Evolutionary conservation across 2,113 vertebrate species (phyloP).

Genomic region (Rhea pennata): DNA sequence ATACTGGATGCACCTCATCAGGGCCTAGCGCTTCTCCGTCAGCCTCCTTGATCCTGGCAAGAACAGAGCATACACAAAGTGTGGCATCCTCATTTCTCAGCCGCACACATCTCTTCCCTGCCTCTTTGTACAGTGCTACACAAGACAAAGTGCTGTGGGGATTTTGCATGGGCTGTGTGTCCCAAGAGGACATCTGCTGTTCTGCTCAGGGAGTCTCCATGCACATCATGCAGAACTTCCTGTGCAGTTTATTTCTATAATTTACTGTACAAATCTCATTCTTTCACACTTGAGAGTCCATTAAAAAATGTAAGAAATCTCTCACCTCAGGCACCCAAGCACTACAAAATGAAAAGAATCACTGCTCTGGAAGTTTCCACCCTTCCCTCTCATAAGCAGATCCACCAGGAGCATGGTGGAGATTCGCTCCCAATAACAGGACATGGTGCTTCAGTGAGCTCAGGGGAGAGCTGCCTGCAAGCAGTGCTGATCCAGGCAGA

Average conservation of each 20-base stretch:
- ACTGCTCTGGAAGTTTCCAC: neutral
- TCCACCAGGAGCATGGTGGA: neutral
- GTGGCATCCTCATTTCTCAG: neutral
- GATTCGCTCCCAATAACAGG: neutral
- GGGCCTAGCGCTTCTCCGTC: neutral
- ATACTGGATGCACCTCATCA: neutral
- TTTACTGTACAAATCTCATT: neutral
- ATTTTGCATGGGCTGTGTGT: neutral
- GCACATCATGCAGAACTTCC: neutral
- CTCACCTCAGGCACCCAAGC: neutral
- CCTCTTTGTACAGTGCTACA: neutral
- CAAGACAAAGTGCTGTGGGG: neutral
- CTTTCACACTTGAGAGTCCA: neutral
- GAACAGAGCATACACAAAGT: neutral
- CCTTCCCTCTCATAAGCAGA: neutral
- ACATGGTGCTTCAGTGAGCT: accelerated
- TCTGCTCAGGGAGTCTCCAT: neutral
- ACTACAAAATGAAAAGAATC: neutral
- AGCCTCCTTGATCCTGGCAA: neutral
- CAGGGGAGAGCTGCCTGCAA: neutral
- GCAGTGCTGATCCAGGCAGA: neutral
- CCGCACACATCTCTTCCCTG: neutral
- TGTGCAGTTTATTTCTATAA: neutral
- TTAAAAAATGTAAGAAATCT: neutral
- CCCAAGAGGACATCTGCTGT: neutral